Evolutionary conservation across 1,140 invertebrate genomes (phyloP), one percentile per base, ranked within the genome.

Genomic region (Leptinotarsa lineolata): DNA sequence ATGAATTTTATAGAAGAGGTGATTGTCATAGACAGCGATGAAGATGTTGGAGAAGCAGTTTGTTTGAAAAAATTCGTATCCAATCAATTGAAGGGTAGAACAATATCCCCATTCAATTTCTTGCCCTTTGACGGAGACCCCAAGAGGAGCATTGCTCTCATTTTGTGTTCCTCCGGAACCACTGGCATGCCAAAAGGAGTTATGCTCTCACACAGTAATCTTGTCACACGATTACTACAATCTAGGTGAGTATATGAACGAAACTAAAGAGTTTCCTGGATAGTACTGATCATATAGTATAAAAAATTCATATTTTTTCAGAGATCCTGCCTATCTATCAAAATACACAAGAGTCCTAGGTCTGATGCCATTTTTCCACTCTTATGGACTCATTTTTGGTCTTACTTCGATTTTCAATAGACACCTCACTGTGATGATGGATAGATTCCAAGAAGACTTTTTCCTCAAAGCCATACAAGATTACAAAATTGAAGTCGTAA

Each of bases 131-230:
- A 70, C 39, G 78, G 81, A 12, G 72, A 80, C 71, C 18, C 64
- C 4, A 70, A 69, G 12, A 68, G 76, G 46, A 75, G 84, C 72
- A 73, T 79, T 0, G 82, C 84, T 3, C 76, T 84, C 11, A 83
- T 88, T 20, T 73, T 87, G 5, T 87, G 86, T 76, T 87, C 86
- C 16, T 87, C 86, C 6, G 92, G 92, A 18, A 93, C 92, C 15
- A 94, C 92, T 46, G 92, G 93, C 70, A 81, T 90, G 45, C 92
- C 93, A 0, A 94, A 94, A 84, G 93, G 92, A 39, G 92, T 93
- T 0, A 89, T 92, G 87, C 81, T 93, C 54, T 91, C 91, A 2
- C 91, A 93, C 79, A 80, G 75, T 13, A 90, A 88, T 82, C 88
- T 21, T 80, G 67, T 72, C 44, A 64, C 69, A 4, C 18, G 74